Conservation (phyloP, 2,113 vertebrate species). For the Struthidea cinerea region DNA sequence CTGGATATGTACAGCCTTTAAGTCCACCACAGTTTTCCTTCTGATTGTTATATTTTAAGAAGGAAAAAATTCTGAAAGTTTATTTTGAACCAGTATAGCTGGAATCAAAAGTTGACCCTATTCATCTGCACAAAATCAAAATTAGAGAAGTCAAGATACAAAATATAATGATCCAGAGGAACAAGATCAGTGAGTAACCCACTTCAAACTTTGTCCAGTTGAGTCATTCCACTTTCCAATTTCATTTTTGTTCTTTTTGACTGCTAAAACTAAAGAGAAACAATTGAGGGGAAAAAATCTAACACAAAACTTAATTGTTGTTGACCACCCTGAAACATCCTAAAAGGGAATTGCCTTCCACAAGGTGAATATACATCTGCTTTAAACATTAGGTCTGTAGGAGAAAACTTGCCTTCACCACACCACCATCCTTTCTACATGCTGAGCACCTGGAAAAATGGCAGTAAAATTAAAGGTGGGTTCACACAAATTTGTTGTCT, state of each 20-base stretch:
- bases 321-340: neutral
- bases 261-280: neutral
- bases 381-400: neutral
- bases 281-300: rapidly evolving
- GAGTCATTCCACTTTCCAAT: neutral
- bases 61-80: neutral
- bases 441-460: neutral
- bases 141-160: neutral
- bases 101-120: neutral
- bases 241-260: neutral
- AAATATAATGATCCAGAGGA: neutral
- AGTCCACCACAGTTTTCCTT: neutral
- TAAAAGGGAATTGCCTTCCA: neutral
- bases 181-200: neutral
- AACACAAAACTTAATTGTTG: neutral
- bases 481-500: neutral
- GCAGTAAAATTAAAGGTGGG: neutral
- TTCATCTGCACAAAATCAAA: neutral
- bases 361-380: neutral
- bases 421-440: neutral
- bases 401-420: neutral
- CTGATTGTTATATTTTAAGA: neutral
- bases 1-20: neutral
- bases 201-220: neutral
- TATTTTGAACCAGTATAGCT: neutral